phyloP scores from a whole-genome alignment of 1,140 invertebrate species.

The Papilio xuthus region DNA sequence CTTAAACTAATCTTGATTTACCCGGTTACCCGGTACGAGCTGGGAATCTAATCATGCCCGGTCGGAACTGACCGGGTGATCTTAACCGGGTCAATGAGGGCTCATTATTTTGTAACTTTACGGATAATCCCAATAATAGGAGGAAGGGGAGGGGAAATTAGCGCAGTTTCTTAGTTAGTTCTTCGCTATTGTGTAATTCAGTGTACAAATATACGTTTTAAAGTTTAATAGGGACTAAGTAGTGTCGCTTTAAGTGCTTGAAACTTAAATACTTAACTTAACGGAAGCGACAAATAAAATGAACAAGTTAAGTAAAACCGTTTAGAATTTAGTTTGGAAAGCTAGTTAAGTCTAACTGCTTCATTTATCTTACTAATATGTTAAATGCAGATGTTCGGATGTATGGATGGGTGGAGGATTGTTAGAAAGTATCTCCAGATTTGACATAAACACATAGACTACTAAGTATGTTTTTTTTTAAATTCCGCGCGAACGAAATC shows the following conservation, averaged over 20 bases:
- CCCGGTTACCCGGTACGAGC: constrained; percentile 45
- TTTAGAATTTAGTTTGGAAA: no score
- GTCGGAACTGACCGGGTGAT: constrained; percentile 38
- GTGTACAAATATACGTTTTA: background rate
- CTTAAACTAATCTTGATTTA: constrained; percentile 52
- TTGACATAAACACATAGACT: no score
- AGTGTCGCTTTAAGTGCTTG: background rate
- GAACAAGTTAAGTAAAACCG: no score
- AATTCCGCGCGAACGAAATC: no score
- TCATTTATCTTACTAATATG: no score
- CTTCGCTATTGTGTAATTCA: background rate
- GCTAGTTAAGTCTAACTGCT: no score
- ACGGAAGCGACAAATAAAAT: no score
- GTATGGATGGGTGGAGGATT: no score
- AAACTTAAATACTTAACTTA: background rate
- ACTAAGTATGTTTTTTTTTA: no score
- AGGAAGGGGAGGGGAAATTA: constrained; percentile 1
- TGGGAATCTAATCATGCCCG: constrained; percentile 43
- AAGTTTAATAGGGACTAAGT: background rate
- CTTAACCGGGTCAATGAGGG: constrained; percentile 38
- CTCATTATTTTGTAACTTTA: constrained; percentile 33
- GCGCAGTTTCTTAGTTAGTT: background rate
- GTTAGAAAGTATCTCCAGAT: no score
- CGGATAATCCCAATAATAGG: constrained; percentile 31
- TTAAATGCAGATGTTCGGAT: no score